Evolutionary conservation across 2,888 invertebrate species (phyloP), one percentile per base, ranked within the genome.

Genomic region (Drosophila niveifrons): DNA sequence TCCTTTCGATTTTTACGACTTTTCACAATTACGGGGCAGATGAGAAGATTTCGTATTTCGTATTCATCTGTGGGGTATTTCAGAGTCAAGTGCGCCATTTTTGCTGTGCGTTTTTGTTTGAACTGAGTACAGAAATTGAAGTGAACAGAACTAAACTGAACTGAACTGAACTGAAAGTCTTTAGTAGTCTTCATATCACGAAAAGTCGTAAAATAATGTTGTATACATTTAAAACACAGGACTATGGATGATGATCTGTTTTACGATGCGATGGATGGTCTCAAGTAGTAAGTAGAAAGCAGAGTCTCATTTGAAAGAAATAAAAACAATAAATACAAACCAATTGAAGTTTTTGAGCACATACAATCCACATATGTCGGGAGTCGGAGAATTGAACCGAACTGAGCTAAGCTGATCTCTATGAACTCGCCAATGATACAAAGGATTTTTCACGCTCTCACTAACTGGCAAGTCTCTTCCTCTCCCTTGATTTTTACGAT

Each of bases 181-280:
- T 75, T 82, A 66, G 64, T 62, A 23, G 23, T 23, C 23, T 23
- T 36, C 68, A 79, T 88, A 79, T 88, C 75, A 71, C 15, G 43
- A 62, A 84, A 78, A 72, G 88, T 84, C 83, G 89, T 84, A 84
- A 84, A 84, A 84, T 50, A 63, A 57, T 81, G 72, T 82, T 83
- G 89, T 83, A 83, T 89, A 83, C 89, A 83, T 81, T 88, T 73
- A 63, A 87, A 88, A 80, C 68, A 83, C 69, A 82, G 89, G 87
- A 86, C 83, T 74, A 72, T n/a, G 17, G 17, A 31, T 59, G 55
- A 57, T 57, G 72, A 75, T 61, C 82, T 52, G 66, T 85, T 83
- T 84, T 81, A 84, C 88, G 88, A 84, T 76, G 44, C 48, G 63
- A 34, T 59, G 43, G 48, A 47, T 36, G 28, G 61, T 61, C 36